A percentile compares a stretch with the other conserved stretches of the same genome.
phyloP scores from a whole-genome alignment of 2,797 vertebrate genomes.

The Lepilemur ruficaudatus region DNA sequence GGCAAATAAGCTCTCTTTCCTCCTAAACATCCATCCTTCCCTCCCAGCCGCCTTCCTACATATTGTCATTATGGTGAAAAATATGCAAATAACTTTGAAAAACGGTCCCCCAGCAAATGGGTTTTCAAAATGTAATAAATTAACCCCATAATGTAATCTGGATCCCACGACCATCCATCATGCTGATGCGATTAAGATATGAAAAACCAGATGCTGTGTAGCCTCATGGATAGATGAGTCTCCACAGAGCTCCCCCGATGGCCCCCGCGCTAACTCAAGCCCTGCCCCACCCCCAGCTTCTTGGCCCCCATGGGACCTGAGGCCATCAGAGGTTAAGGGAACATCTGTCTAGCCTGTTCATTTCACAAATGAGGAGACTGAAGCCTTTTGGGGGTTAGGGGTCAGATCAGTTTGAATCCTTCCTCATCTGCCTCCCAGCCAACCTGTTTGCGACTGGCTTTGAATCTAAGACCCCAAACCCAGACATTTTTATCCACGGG shows the following conservation, averaged over 20 bases:
- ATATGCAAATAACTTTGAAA: slow-evolving; percentile 64
- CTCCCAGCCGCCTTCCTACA: not conserved
- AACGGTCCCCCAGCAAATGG: slow-evolving; percentile 24
- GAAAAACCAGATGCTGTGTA: slow-evolving; percentile 15
- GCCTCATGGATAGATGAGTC: not conserved
- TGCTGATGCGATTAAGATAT: slow-evolving; percentile 43
- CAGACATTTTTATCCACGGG: not conserved
- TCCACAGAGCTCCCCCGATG: not conserved
- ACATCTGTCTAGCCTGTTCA: slow-evolving; percentile 12
- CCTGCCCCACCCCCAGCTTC: not conserved
- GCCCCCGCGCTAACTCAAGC: not conserved
- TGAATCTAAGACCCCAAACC: not conserved
- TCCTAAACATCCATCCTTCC: slow-evolving; percentile 12
- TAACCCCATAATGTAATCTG: slow-evolving; percentile 58
- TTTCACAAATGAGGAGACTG: slow-evolving; percentile 6
- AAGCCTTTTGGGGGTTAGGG: not conserved
- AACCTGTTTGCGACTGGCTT: not conserved
- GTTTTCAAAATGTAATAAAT: slow-evolving; percentile 59
- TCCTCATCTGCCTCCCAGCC: not conserved
- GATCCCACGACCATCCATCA: slow-evolving; percentile 50
- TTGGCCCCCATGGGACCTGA: not conserved
- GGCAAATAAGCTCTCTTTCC: slow-evolving; percentile 40
- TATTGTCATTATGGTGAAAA: slow-evolving; percentile 1
- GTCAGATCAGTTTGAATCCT: not conserved
- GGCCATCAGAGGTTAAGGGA: not conserved